Evolutionary conservation across 2,888 invertebrate genomes (phyloP).

Genomic region (Drosophila dives): DNA sequence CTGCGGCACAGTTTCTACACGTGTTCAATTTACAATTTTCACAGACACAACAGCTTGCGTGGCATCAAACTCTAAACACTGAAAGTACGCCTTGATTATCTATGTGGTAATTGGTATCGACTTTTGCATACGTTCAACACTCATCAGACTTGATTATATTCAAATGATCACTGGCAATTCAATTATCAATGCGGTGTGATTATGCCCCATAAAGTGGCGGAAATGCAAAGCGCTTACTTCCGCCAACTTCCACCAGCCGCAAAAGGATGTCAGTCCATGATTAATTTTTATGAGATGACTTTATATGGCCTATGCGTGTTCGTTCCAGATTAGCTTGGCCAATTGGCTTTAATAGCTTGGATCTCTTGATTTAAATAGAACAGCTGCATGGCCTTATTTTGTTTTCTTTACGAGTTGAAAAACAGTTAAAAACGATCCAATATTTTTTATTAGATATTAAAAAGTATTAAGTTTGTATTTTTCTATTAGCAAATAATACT

Average conservation of each 20-base stretch:
- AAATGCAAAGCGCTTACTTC: slow-evolving; percentile 66
- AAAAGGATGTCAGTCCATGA: slow-evolving; percentile 56
- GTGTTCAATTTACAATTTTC: slow-evolving; percentile 46
- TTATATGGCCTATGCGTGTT: slow-evolving; percentile 29
- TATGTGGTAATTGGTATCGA: slow-evolving; percentile 27
- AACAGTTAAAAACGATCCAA: neutral
- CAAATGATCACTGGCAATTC: slow-evolving; percentile 43
- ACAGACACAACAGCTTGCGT: slow-evolving; percentile 40
- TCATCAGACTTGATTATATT: slow-evolving; percentile 35
- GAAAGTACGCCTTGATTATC: slow-evolving; percentile 21
- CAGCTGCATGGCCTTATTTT: neutral
- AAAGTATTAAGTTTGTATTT: neutral
- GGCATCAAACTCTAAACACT: slow-evolving; percentile 56
- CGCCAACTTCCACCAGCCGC: slow-evolving; percentile 38
- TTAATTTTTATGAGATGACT: slow-evolving; percentile 37
- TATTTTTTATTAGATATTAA: neutral
- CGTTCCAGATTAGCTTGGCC: slow-evolving; percentile 14
- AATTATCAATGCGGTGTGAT: slow-evolving; percentile 47
- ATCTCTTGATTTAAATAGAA: neutral
- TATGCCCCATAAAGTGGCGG: slow-evolving; percentile 49
- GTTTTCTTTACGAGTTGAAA: neutral
- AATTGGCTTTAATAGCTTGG: too few species aligned
- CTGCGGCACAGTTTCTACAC: slow-evolving; percentile 40
- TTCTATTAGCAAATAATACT: neutral
- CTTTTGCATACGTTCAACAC: slow-evolving; percentile 15